Conservation (phyloP, 2,888 invertebrate species). For the Thalpophila matura region DNA sequence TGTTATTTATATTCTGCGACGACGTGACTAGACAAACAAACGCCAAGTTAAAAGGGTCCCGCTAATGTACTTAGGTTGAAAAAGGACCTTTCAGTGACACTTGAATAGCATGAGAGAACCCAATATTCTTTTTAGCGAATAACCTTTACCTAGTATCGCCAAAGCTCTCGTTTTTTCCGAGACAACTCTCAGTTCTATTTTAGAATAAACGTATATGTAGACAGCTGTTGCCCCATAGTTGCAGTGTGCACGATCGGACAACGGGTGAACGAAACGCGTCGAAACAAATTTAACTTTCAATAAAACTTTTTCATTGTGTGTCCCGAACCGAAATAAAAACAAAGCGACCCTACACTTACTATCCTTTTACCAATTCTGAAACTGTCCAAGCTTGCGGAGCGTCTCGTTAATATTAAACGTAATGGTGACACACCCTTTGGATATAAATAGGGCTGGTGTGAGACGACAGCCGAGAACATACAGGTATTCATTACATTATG, state of each 20-base stretch:
- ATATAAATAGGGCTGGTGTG: conserved; percentile 59
- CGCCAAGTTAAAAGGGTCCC: conserved; percentile 73
- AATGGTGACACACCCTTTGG: conserved; percentile 55
- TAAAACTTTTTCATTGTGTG: conserved; percentile 46
- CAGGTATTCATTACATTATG: conserved; percentile 73
- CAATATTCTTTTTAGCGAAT: conserved; percentile 70
- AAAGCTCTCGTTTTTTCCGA: conserved; percentile 28
- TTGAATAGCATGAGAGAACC: conserved; percentile 71
- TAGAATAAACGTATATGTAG: conserved; percentile 41
- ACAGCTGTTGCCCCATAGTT: conserved; percentile 21
- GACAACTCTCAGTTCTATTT: conserved; percentile 34
- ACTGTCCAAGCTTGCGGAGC: conserved; percentile 53
- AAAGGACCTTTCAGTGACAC: conserved; percentile 73
- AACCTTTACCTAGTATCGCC: conserved; percentile 57
- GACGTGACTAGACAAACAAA: conserved; percentile 77
- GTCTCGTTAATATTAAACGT: conserved; percentile 65
- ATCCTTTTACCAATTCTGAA: conserved; percentile 52
- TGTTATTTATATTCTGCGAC: conserved; percentile 72
- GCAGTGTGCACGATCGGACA: conserved; percentile 36
- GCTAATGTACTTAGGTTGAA: conserved; percentile 73
- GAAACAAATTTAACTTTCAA: conserved; percentile 58
- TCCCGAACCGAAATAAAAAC: conserved; percentile 50
- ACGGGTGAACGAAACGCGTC: conserved; percentile 32
- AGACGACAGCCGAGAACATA: conserved; percentile 30
- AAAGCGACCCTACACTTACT: conserved; percentile 38